Evolutionary conservation across 2,888 invertebrate genomes (phyloP).

Genomic region (Philereme transversata): DNA sequence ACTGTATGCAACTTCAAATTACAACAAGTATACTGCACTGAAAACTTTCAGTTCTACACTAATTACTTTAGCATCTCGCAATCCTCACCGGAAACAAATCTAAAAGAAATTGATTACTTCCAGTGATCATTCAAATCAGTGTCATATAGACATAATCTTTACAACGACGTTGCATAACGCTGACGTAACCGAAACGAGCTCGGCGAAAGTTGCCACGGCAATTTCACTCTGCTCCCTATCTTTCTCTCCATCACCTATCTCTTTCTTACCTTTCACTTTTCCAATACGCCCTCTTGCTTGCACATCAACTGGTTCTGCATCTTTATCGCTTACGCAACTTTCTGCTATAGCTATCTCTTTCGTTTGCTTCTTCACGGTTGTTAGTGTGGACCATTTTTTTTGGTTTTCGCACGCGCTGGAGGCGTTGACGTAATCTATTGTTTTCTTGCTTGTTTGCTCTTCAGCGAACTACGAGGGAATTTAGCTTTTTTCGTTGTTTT

Average conservation of each 20-base stretch:
- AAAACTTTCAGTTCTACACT: conserved; percentile 21
- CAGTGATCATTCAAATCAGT: conserved; percentile 76
- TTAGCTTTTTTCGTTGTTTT: conserved; percentile 1
- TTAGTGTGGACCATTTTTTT: conserved; percentile 63
- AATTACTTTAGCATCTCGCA: conserved; percentile 35
- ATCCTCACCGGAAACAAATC: conserved; percentile 59
- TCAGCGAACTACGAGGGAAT: conserved; percentile 41
- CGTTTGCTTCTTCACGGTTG: conserved; percentile 65
- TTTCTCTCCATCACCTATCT: conserved; percentile 64
- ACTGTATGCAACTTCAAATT: too few relatives aligned
- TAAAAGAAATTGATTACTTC: conserved; percentile 68
- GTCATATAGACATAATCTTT: conserved; percentile 77
- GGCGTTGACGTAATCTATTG: conserved; percentile 74
- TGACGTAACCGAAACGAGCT: conserved; percentile 80
- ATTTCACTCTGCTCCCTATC: conserved; percentile 77
- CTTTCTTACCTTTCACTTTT: conserved; percentile 48
- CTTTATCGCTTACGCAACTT: conserved; percentile 50
- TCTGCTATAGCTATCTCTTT: conserved; percentile 58
- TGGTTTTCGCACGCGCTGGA: conserved; percentile 67
- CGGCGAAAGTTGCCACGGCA: conserved; percentile 79
- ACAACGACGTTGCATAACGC: conserved; percentile 65
- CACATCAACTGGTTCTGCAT: conserved; percentile 50
- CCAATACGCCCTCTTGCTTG: conserved; percentile 48
- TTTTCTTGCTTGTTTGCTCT: conserved; percentile 57
- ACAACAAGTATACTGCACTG: neutral